A percentile compares a stretch with the other conserved stretches of the same genome.
Conservation (phyloP, 2,113 vertebrate species). For the Callipepla squamata region DNA sequence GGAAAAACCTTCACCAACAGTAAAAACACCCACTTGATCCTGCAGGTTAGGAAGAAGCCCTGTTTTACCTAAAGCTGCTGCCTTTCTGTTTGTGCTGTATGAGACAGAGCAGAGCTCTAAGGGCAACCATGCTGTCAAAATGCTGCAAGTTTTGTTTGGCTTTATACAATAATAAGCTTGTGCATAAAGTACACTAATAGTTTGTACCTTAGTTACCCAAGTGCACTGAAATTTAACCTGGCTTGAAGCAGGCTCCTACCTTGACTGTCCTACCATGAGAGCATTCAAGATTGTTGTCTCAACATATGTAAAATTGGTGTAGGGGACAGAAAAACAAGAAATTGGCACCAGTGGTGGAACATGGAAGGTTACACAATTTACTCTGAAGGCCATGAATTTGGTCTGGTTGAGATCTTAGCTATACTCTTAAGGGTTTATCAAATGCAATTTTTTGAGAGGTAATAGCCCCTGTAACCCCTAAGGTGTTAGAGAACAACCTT, state of each 20-base stretch:
- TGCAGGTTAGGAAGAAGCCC: background rate
- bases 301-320: background rate
- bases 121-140: background rate
- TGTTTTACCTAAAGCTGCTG: background rate
- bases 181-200: background rate
- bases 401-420: background rate
- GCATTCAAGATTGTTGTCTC: background rate
- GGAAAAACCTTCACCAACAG: background rate
- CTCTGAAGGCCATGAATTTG: background rate
- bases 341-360: background rate
- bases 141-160: background rate
- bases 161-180: background rate
- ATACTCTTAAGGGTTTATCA: background rate
- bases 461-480: background rate
- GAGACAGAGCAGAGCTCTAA: background rate
- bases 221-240: background rate
- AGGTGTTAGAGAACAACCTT: background rate
- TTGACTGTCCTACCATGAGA: background rate
- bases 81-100: background rate
- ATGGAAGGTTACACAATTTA: background rate
- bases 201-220: background rate
- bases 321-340: background rate
- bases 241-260: accelerated
- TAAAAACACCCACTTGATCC: background rate
- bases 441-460: background rate